phyloP scores from a whole-genome alignment of 1,140 invertebrate species.

The Papilio machaon region DNA sequence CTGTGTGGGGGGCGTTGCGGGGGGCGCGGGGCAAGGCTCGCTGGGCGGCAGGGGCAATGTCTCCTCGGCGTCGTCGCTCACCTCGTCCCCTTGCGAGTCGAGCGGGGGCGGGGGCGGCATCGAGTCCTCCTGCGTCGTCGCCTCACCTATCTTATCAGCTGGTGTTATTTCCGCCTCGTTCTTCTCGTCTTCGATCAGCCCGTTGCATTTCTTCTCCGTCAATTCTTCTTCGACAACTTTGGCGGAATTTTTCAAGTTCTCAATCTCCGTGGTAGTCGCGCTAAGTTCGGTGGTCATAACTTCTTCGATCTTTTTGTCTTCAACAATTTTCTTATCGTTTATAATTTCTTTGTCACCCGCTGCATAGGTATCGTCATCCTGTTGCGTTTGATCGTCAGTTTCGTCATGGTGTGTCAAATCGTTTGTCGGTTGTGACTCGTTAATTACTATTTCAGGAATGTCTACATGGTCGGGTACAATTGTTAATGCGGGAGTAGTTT shows the following conservation, averaged over 20 bases:
- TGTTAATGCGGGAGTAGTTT: conserved; percentile 45
- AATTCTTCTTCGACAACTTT: conserved; percentile 40
- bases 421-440: conserved; percentile 43
- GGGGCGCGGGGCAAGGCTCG: conserved; percentile 44
- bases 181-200: conserved; percentile 46
- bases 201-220: conserved; percentile 50
- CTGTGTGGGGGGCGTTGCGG: conserved; percentile 54
- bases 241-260: conserved; percentile 42
- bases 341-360: conserved; percentile 26
- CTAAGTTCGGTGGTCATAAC: conserved; percentile 19
- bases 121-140: conserved; percentile 48
- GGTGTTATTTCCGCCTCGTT: background rate
- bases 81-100: conserved; percentile 43
- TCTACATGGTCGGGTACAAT: conserved; percentile 43
- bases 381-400: conserved; percentile 23
- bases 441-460: conserved; percentile 40
- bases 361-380: conserved; percentile 25
- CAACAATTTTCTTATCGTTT: conserved; percentile 34
- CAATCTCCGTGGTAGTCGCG: background rate
- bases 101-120: conserved; percentile 49
- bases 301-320: conserved; percentile 36
- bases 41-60: conserved; percentile 53
- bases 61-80: conserved; percentile 30
- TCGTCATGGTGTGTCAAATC: conserved; percentile 49
- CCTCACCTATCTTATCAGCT: conserved; percentile 11